Evolutionary conservation across 2,888 invertebrate genomes (phyloP), one percentile per base, ranked within the genome.

Genomic region (Amiota minor): DNA sequence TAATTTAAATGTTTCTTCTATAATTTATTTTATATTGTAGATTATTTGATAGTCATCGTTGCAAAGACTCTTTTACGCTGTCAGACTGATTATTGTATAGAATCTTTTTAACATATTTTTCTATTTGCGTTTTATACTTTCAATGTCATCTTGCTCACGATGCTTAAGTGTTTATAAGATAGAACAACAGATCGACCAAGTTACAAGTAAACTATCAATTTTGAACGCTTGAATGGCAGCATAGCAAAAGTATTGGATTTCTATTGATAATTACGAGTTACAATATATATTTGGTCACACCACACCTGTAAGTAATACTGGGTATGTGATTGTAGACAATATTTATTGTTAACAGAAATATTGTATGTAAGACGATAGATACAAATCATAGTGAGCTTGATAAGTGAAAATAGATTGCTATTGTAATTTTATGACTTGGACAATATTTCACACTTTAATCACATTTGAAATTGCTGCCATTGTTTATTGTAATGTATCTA

Each of bases 1-100:
- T 77, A 85, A 84, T 76, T 75, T n/a, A n/a, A n/a, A n/a, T n/a
- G n/a, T 77, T 81, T 80, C 75, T 76, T n/a, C 69, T 62, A 46
- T 47, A 50, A 18, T 47, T 55, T n/a, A 14, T 53, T 53, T n/a
- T n/a, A 16, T 18, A 55, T 14, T n/a, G 16, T 55, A 18, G 59
- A 59, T 18, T 59, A 11, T 18, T 18, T 50, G 53, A 59, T 59
- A n/a, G 53, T 53, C 53, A n/a, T n/a, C 18, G 20, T 59, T 18
- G 11, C 18, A 59, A 11, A 16, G 59, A 18, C 16, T 59, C 12
- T 59, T 18, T n/a, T 10, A 16, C 18, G 11, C 8, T 18, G n/a
- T 59, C 59, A 35, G 35, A 59, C 18, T 6, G 59, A 59, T 59
- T 59, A 59, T 59, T 59, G 14, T 59, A 9, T 59, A 59, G 14